phyloP scores from a whole-genome alignment of 2,113 vertebrate genomes.

The Promerops cafer region DNA sequence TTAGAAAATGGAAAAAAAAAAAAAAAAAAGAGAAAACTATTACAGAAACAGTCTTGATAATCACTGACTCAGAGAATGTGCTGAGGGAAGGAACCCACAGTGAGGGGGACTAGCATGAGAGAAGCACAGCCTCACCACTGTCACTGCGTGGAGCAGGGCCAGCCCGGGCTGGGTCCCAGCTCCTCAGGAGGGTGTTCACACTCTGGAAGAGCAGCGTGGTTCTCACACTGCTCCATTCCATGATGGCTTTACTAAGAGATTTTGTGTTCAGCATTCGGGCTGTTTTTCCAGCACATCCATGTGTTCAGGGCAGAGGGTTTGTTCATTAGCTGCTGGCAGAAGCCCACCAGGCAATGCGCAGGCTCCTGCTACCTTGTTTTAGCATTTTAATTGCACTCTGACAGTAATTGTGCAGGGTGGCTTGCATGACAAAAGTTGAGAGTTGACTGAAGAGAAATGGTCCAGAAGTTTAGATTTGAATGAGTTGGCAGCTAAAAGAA shows the following conservation, averaged over 20 bases:
- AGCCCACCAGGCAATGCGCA: not conserved
- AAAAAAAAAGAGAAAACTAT: not conserved
- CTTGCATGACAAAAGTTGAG: not conserved
- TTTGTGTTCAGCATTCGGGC: not conserved
- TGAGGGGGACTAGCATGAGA: fast-evolving
- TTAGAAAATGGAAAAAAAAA: not conserved
- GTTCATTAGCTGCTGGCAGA: not conserved
- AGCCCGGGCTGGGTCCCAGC: fast-evolving
- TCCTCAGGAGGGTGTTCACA: fast-evolving
- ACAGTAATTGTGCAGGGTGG: not conserved
- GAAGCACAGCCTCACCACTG: fast-evolving
- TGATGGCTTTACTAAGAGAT: not conserved
- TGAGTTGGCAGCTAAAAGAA: not conserved
- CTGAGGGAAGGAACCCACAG: not conserved
- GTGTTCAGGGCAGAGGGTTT: not conserved
- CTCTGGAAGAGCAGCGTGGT: fast-evolving
- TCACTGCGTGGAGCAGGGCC: not conserved
- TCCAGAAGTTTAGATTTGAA: not conserved
- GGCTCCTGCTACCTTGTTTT: not conserved
- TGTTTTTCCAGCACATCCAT: not conserved
- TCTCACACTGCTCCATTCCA: not conserved
- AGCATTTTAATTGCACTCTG: not conserved
- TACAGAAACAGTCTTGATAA: not conserved
- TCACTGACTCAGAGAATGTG: not conserved
- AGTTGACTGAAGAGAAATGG: not conserved